Evolutionary conservation across 2,797 vertebrate genomes (phyloP).

Genomic region (Pogonophryne albipinna): DNA sequence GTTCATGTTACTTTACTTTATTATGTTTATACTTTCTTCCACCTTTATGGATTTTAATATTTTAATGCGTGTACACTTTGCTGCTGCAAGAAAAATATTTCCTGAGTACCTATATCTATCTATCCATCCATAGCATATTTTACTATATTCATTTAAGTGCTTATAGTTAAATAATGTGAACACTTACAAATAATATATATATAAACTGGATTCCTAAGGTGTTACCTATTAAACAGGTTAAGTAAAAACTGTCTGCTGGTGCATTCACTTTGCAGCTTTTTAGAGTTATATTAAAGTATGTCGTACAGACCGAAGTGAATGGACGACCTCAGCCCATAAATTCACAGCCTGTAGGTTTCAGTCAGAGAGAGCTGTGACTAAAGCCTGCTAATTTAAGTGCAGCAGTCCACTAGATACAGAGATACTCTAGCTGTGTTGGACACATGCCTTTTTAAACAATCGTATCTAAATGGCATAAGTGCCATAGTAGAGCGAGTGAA

Average conservation of each 20-base stretch:
- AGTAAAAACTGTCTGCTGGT: background rate
- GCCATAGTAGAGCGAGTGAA: slow-evolving; percentile 35
- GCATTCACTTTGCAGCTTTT: slow-evolving; percentile 6
- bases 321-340: slow-evolving; percentile 59
- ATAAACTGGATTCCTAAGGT: background rate
- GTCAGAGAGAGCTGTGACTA: slow-evolving; percentile 74
- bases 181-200: background rate
- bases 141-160: no score
- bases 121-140: no score
- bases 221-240: background rate
- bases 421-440: slow-evolving; percentile 38
- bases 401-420: slow-evolving; percentile 47
- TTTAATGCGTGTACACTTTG: no score
- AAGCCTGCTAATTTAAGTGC: slow-evolving; percentile 76
- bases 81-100: no score
- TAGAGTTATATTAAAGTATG: slow-evolving; percentile 25
- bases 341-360: slow-evolving; percentile 57
- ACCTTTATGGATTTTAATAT: no score
- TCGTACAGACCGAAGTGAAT: slow-evolving; percentile 31
- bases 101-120: no score
- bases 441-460: slow-evolving; percentile 46
- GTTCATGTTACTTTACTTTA: no score
- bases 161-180: background rate
- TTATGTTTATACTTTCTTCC: no score
- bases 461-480: slow-evolving; percentile 24